These are phyloP conservation scores for Hemistola chrysoprasaria DNA, from an alignment of 2,888 invertebrate species.

Conservation along the genomic window DNA sequence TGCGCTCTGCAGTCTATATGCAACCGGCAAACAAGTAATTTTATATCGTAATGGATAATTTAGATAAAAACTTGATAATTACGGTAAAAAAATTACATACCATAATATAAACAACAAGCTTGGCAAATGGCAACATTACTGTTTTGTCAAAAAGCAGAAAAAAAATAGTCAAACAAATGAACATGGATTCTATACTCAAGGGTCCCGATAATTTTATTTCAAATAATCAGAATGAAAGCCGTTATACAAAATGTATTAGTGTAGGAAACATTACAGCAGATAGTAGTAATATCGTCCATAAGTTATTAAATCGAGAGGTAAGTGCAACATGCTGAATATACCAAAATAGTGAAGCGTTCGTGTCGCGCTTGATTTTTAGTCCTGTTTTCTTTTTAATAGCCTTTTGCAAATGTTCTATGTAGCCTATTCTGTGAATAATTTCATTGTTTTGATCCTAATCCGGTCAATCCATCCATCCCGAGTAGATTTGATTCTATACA, in stretches of 20 bases:
- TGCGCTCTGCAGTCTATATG: too few species aligned
- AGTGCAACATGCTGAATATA: slow-evolving; percentile 43
- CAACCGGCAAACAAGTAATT: too few species aligned
- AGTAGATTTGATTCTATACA: too few species aligned
- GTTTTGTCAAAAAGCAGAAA: slow-evolving; percentile 43
- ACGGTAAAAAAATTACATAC: too few species aligned
- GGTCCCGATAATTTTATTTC: slow-evolving; percentile 57
- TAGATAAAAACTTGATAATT: too few species aligned
- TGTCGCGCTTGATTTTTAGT: slow-evolving; percentile 37
- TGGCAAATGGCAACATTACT: background rate
- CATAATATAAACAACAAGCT: too few species aligned
- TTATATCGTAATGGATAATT: too few species aligned
- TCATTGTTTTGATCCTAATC: background rate
- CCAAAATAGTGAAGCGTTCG: slow-evolving; percentile 21
- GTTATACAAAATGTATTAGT: slow-evolving; percentile 48
- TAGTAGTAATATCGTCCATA: slow-evolving; percentile 69
- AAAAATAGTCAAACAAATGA: slow-evolving; percentile 71
- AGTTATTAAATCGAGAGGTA: slow-evolving; percentile 84
- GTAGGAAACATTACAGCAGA: slow-evolving; percentile 47
- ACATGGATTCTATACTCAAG: slow-evolving; percentile 71
- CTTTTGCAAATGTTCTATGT: slow-evolving; percentile 3
- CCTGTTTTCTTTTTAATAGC: slow-evolving; percentile 37
- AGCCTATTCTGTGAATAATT: background rate
- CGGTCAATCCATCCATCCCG: background rate
- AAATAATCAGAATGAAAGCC: slow-evolving; percentile 50